Evolutionary conservation across 2,113 vertebrate species (phyloP), one percentile per base, ranked within the genome.

Genomic region (Urocolius indicus): DNA sequence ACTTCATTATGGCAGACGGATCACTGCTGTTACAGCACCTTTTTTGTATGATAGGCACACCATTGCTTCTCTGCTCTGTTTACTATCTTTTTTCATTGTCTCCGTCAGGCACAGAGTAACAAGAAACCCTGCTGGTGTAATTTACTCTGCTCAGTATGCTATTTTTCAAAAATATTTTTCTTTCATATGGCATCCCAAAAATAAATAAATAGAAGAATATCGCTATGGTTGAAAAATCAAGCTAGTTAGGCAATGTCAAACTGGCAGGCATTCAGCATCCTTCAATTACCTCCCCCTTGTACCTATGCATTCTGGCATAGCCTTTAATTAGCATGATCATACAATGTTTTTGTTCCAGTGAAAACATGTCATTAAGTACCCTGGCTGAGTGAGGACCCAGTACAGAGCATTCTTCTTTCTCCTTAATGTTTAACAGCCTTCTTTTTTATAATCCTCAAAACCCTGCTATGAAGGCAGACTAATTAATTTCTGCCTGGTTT

Each of bases 401-500:
- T 67, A 81, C 48, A 89, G 80, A 87, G 57, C 61, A 84, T 89
- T 95, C 67, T 90, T 55, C 83, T 89, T 94, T 89, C 69, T 90
- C 29, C 65, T 87, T 68, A 71, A 89, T 78, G 69, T 87, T 95
- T 92, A 90, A 84, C 58, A 78, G 52, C 26, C 57, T 96, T 94
- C 71, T 91, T 96, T 97, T 94, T 80, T 91, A 5, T 84, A 94
- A 96, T 87, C 30, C 68, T 79, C 69, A 67, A 82, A 95, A 94
- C 54, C 45, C 57, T 6, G 0, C 45, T 91, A 93, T 84, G 77
- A 92, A 94, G 80, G 81, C 52, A 81, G 69, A 61, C 38, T 93
- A 87, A 95, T 95, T 94, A 94, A 94, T 95, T 95, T 94, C 77
- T 91, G 76, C 38, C 32, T 92, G 52, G 16, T 92, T 74, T 82